Percentiles rank a stretch among this genome's conserved stretches.
phyloP scores from a whole-genome alignment of 2,113 vertebrate genomes.

The Lycaon pictus region DNA sequence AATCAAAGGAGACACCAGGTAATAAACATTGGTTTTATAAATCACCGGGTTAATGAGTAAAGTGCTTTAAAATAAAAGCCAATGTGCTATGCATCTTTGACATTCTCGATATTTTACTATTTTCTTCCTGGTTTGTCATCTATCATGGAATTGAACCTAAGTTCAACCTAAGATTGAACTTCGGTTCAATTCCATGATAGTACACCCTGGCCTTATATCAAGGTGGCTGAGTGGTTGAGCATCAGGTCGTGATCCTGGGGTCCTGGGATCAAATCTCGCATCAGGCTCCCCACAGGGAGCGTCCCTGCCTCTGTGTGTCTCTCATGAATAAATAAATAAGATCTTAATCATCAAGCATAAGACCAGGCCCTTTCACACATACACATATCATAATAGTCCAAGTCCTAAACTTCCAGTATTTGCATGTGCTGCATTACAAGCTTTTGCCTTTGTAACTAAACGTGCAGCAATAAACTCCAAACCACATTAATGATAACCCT shows the following conservation, averaged over 20 bases:
- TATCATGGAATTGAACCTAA: not conserved
- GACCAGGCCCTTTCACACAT: not conserved
- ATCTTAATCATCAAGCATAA: not conserved
- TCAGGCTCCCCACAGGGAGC: too few relatives aligned
- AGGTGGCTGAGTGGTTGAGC: too few relatives aligned
- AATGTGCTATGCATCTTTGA: not conserved
- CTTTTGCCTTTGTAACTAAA: constrained; percentile 66
- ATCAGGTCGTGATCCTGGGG: too few relatives aligned
- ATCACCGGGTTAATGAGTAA: constrained; percentile 15
- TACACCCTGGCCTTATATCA: not conserved
- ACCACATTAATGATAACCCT: constrained; percentile 83
- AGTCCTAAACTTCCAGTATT: constrained; percentile 37
- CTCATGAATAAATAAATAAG: too few relatives aligned
- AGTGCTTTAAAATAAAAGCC: constrained; percentile 57
- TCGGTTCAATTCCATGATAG: not conserved
- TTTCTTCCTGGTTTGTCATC: not conserved
- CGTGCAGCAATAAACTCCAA: constrained; percentile 76
- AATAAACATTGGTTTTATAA: not conserved
- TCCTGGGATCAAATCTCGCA: too few relatives aligned
- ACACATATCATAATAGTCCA: not conserved
- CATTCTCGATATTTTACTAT: not conserved
- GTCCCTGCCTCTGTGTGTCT: too few relatives aligned
- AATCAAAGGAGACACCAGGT: not conserved
- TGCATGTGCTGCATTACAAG: constrained; percentile 20
- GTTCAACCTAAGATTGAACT: not conserved